Evolutionary conservation across 2,113 vertebrate genomes (phyloP), one percentile per base, ranked within the genome.

Genomic region (Melanerpes formicivorus): DNA sequence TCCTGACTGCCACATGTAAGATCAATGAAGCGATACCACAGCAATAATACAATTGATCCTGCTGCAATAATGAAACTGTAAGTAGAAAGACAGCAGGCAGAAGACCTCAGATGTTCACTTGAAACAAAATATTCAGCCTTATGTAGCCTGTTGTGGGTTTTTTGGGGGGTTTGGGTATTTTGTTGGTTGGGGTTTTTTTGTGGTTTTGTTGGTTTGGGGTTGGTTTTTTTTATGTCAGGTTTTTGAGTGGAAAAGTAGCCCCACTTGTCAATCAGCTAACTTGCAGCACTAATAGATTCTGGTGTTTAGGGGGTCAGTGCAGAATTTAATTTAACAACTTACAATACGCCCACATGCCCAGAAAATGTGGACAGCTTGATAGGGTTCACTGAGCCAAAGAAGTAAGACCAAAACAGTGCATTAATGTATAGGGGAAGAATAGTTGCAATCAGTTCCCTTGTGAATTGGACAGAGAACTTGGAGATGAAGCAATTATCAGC

Each of bases 401-500:
- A 97, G 96, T 87, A 97, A 94, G 97, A 96, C 97, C 96, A 98
- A 97, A 98, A 98, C 98, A 97, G 97, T 90, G 96, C 97, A 97
- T 97, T 97, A 97, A 98, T 96, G 98, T 98, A 97, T 97, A 97
- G 98, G 93, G 97, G 87, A 97, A 98, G 98, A 98, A 98, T 98
- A 96, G 97, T 96, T 96, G 97, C 97, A 98, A 98, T 98, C 98
- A 98, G 96, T 95, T 96, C 96, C 96, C 98, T 97, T 97, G 98
- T 98, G 97, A 98, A 98, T 98, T 94, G 97, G 95, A 98, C 97
- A 97, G 95, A 98, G 97, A 97, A 97, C 97, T 97, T 96, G 96
- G 97, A 97, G 97, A 97, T 97, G 98, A 98, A 98, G 98, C 98
- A 98, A 98, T 98, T 98, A 98, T 95, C 97, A 97, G 97, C 97